Conservation (phyloP, 1,140 invertebrate species). For the Galleria mellonella region DNA sequence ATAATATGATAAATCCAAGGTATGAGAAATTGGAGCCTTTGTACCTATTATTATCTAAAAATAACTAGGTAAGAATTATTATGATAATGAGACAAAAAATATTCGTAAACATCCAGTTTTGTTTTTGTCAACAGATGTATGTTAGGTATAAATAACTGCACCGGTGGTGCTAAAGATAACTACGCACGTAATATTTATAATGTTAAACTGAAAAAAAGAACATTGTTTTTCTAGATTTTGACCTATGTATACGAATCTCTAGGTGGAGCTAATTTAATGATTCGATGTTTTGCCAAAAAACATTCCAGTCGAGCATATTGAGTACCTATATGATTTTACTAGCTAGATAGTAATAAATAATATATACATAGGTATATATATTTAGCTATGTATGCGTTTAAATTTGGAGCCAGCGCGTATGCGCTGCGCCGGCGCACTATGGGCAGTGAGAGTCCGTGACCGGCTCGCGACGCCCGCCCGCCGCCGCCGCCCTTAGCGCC, state of each 20-base stretch:
- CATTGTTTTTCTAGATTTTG: background rate
- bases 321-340: slow-evolving; percentile 43
- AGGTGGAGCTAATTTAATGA: slow-evolving; percentile 17
- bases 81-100: too few species aligned
- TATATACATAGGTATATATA: too few species aligned
- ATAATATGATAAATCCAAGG: too few species aligned
- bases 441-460: slow-evolving; percentile 31
- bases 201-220: background rate
- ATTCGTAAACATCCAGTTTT: too few species aligned
- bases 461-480: slow-evolving; percentile 22
- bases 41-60: too few species aligned
- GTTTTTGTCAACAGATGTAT: too few species aligned
- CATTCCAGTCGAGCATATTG: slow-evolving; percentile 27
- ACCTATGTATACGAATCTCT: slow-evolving; percentile 12
- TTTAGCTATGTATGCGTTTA: slow-evolving; percentile 37
- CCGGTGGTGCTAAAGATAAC: slow-evolving; percentile 1
- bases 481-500: slow-evolving; percentile 5
- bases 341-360: slow-evolving; percentile 60
- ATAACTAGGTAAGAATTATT: too few species aligned
- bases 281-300: slow-evolving; percentile 34
- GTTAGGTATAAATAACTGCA: background rate
- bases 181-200: background rate
- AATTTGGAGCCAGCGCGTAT: slow-evolving; percentile 32
- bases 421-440: slow-evolving; percentile 17
- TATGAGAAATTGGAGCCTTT: too few species aligned